These are phyloP conservation scores for Hydra vulgaris DNA, from an alignment of 30 jellyfish, hydroid and myxozoan genomes.

Conservation along the genomic window DNA sequence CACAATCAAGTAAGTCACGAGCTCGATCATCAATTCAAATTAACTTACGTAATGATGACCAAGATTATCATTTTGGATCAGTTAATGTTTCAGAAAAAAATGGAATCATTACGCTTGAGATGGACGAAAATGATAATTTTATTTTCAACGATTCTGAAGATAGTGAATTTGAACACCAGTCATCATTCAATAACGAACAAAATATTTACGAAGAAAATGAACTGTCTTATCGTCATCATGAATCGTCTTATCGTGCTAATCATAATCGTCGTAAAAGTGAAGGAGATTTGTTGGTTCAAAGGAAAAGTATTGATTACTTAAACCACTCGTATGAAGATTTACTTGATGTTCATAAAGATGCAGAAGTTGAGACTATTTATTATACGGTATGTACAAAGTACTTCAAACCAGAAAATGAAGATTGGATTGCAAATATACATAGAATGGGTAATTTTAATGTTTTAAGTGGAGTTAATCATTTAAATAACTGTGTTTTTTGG, in stretches of 20 bases:
- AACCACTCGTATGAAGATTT: neutral
- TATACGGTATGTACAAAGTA: slow-evolving; percentile 75
- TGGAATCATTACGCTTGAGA: slow-evolving; percentile 43
- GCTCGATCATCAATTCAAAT: neutral
- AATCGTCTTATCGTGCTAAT: neutral
- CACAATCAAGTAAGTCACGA: no score
- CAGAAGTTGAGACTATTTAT: slow-evolving; percentile 43
- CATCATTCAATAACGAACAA: neutral
- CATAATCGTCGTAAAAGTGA: neutral
- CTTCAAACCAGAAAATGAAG: slow-evolving; percentile 68
- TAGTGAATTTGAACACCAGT: neutral
- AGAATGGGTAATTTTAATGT: slow-evolving; percentile 69
- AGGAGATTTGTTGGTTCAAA: neutral
- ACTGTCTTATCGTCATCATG: no score
- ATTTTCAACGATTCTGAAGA: neutral
- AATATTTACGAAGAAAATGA: neutral
- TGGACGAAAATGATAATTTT: slow-evolving; percentile 47
- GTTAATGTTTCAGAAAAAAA: slow-evolving; percentile 57
- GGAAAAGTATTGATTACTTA: no score
- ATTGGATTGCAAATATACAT: slow-evolving; percentile 57
- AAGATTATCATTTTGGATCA: slow-evolving; percentile 19
- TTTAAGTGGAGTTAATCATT: slow-evolving; percentile 54
- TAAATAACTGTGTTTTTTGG: slow-evolving; percentile 66
- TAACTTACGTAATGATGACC: neutral
- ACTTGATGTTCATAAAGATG: neutral